These are phyloP conservation scores for Dorcus hopei DNA, from an alignment of 2,888 invertebrate species.

Conservation along the genomic window DNA sequence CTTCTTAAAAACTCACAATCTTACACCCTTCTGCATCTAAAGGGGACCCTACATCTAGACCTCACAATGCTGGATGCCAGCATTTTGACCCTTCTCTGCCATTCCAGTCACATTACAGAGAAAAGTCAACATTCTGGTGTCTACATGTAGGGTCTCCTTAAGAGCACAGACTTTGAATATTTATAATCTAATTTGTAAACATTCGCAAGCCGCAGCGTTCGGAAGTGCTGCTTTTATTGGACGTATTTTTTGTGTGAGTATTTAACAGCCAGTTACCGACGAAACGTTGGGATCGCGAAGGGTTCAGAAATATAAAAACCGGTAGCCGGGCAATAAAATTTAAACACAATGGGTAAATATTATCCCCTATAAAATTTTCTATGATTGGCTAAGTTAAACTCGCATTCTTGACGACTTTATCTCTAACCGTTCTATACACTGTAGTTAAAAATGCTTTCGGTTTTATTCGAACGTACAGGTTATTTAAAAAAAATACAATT, in stretches of 20 bases:
- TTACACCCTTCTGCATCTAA: too few species aligned
- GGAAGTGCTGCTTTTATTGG: constrained; percentile 11
- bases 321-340: constrained; percentile 20
- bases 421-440: neutral
- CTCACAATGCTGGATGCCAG: too few species aligned
- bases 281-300: too few species aligned
- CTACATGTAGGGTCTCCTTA: too few species aligned
- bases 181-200: constrained; percentile 14
- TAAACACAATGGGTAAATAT: constrained; percentile 22
- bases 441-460: constrained; percentile 6
- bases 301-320: constrained; percentile 8
- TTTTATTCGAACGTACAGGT: constrained; percentile 4
- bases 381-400: constrained; percentile 6
- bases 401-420: constrained; percentile 2
- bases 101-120: too few species aligned
- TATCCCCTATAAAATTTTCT: constrained; percentile 11
- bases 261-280: too few species aligned
- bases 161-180: neutral
- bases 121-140: too few species aligned
- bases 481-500: neutral
- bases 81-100: too few species aligned
- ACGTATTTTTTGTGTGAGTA: neutral
- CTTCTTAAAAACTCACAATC: too few species aligned
- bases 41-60: too few species aligned
- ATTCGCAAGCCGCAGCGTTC: constrained; percentile 12